Conservation (phyloP, 2,797 vertebrate species). For the Channa striata region DNA sequence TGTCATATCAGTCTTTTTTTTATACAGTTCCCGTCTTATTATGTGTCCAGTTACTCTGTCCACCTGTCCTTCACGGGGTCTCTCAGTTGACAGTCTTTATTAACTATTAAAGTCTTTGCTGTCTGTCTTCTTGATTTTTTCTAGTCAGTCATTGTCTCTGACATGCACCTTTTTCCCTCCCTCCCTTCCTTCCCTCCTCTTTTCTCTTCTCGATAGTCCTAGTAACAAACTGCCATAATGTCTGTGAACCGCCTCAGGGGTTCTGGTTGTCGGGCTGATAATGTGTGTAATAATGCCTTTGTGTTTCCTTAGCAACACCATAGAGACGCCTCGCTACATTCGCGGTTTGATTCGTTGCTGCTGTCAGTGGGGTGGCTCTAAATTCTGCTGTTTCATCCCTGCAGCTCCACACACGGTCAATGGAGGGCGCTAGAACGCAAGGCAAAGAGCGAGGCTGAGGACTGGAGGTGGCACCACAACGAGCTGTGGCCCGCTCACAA, state of each 20-base stretch:
- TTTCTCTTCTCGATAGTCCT: constrained; percentile 19
- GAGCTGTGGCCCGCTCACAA: constrained; percentile 24
- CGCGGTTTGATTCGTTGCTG: constrained; percentile 44
- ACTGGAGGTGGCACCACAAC: constrained; percentile 2
- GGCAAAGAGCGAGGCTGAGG: constrained; percentile 30
- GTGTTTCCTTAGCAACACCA: constrained; percentile 70
- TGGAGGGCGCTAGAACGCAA: constrained; percentile 79
- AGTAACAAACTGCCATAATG: constrained; percentile 58
- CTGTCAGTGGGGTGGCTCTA: constrained; percentile 41
- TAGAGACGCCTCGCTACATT: constrained; percentile 57
- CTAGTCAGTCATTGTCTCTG: constrained; percentile 36
- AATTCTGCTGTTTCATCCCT: constrained; percentile 80
- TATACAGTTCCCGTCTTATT: constrained; percentile 33
- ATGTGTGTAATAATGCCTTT: constrained; percentile 71
- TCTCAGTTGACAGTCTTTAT: constrained; percentile 50
- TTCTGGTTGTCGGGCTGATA: constrained; percentile 55
- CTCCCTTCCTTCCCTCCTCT: constrained; percentile 9
- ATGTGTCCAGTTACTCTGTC: constrained; percentile 40
- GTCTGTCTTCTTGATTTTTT: constrained; percentile 46
- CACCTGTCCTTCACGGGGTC: constrained; percentile 33
- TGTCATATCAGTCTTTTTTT: constrained; percentile 26
- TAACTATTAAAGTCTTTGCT: constrained; percentile 44
- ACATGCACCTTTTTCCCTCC: constrained; percentile 3
- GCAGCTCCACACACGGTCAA: constrained; percentile 66
- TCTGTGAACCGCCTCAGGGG: constrained; percentile 58